A percentile compares a stretch with the other conserved stretches of the same genome.
phyloP scores from a whole-genome alignment of 2,888 invertebrate genomes.

The Drosophila quinaria region DNA sequence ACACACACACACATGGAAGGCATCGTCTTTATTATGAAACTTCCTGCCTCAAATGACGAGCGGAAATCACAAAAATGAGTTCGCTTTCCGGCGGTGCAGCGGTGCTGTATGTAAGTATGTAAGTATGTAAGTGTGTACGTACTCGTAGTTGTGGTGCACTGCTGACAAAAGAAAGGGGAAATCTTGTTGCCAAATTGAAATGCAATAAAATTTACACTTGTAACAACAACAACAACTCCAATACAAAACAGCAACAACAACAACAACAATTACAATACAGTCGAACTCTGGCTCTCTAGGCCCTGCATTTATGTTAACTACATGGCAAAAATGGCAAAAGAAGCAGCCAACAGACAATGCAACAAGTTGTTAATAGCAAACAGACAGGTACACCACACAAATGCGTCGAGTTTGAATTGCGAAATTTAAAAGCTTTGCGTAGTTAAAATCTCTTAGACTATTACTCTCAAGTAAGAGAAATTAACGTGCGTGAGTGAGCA shows the following conservation, averaged over 20 bases:
- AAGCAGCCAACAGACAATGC: slow-evolving; percentile 45
- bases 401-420: slow-evolving; percentile 21
- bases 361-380: slow-evolving; percentile 58
- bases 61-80: slow-evolving; percentile 80
- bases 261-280: slow-evolving; percentile 52
- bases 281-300: slow-evolving; percentile 49
- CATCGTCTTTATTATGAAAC: slow-evolving; percentile 69
- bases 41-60: slow-evolving; percentile 71
- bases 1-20: background rate
- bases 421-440: background rate
- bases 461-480: background rate
- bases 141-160: background rate
- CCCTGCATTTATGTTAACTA: slow-evolving; percentile 59
- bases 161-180: slow-evolving; percentile 62
- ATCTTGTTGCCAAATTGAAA: slow-evolving; percentile 75
- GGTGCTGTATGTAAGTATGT: no score
- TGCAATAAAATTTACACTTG: slow-evolving; percentile 83
- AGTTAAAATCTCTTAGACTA: background rate
- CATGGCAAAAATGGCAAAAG: slow-evolving; percentile 35
- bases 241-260: slow-evolving; percentile 40
- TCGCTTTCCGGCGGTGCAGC: slow-evolving; percentile 67
- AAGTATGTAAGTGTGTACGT: no score
- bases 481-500: no score
- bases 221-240: slow-evolving; percentile 41
- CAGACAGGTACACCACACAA: slow-evolving; percentile 59